A percentile compares a stretch with the other conserved stretches of the same genome.
phyloP scores from a whole-genome alignment of 2,888 invertebrate species.

The Lasius platythorax region DNA sequence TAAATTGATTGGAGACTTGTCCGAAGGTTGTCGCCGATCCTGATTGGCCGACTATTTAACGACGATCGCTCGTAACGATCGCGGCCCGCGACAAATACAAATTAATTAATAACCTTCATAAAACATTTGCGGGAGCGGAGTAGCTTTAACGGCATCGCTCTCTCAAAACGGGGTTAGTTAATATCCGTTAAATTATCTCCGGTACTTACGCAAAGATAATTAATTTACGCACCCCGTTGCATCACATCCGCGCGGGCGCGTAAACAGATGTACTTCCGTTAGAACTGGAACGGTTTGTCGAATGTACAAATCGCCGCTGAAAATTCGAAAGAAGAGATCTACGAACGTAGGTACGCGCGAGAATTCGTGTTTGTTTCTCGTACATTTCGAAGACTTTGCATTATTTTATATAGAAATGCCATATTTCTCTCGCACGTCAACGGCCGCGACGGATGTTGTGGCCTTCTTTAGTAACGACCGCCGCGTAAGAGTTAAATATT shows the following conservation, averaged over 20 bases:
- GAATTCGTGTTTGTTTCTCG: background rate
- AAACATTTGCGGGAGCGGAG: slow-evolving; percentile 72
- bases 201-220: slow-evolving; percentile 81
- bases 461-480: background rate
- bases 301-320: background rate
- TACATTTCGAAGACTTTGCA: background rate
- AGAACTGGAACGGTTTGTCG: background rate
- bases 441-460: background rate
- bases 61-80: slow-evolving; percentile 74
- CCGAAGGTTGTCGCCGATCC: slow-evolving; percentile 37
- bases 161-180: slow-evolving; percentile 77
- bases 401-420: background rate
- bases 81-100: slow-evolving; percentile 79
- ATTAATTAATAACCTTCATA: slow-evolving; percentile 83
- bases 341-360: background rate
- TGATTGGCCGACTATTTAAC: slow-evolving; percentile 74
- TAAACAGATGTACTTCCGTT: background rate
- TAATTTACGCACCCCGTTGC: slow-evolving; percentile 78
- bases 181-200: slow-evolving; percentile 82
- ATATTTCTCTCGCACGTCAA: background rate
- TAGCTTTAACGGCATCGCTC: slow-evolving; percentile 74
- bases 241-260: slow-evolving; percentile 50
- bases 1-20: slow-evolving; percentile 61
- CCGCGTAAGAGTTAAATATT: slow-evolving; percentile 17
- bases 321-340: background rate